These are phyloP conservation scores for Caenorhabditis tropicalis DNA, from an alignment of 1,140 invertebrate genomes.

Conservation along the genomic window DNA sequence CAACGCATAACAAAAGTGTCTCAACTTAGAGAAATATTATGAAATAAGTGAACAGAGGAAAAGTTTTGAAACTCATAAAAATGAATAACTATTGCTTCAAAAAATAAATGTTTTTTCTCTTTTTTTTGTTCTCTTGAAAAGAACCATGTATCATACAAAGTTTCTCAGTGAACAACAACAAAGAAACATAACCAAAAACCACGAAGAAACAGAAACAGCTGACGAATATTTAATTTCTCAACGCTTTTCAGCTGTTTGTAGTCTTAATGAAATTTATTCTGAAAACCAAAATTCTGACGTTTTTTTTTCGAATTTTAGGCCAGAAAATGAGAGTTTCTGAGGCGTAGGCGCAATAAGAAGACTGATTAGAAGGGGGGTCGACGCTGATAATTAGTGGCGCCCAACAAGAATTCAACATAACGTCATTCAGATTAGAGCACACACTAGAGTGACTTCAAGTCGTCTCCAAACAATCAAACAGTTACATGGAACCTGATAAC, in stretches of 20 bases:
- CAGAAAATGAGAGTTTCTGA: not conserved
- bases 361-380: not conserved
- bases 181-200: not conserved
- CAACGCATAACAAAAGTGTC: not conserved
- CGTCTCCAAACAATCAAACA: not conserved
- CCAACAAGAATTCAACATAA: not conserved
- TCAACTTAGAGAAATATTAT: not conserved
- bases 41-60: not conserved
- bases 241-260: not conserved
- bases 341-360: not conserved
- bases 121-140: not conserved
- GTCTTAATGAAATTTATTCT: not conserved
- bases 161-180: not conserved
- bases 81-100: not conserved
- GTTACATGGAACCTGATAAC: not conserved
- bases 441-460: slow-evolving; percentile 18
- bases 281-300: not conserved
- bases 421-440: slow-evolving; percentile 14
- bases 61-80: slow-evolving; percentile 17
- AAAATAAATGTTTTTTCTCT: not conserved
- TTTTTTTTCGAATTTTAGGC: not conserved
- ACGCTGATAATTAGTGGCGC: slow-evolving; percentile 28
- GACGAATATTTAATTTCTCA: not conserved
- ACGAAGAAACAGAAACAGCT: not conserved
- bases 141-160: not conserved